Base-by-base conservation (phyloP, 2,113 vertebrate genomes). In the Pterocles burchelli region DNA sequence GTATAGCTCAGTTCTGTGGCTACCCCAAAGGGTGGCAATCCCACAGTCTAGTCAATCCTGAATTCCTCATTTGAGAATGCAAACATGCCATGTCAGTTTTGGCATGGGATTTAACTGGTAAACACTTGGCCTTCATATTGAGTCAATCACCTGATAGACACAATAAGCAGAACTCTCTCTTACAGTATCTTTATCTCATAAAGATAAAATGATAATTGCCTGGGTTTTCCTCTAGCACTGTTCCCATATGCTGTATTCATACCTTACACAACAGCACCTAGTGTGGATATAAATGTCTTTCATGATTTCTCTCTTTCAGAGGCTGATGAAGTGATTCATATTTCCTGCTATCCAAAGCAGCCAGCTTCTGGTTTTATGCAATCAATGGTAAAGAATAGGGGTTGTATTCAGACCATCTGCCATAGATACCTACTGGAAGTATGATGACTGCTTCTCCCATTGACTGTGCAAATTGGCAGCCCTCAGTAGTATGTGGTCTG, bases 381-480 rank as follows among this genome's bases (percentile, higher is more conserved):
- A 80, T 94, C 87, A 87, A 2, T 91, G 81, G 73, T 93, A 75
- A 87, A 89, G 89, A 95, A 94, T 34, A 96, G 57, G 36, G 57
- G 55, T 58, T 95, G 76, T 75, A 93, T 94, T 95, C 65, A 91
- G 87, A 91, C 91, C 91, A 96, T 93, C 91, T 96, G 93, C 93
- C n/a, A 10, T 79, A 48, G 75, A 85, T 93, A 83, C 72, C 89
- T 92, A 80, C 72, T 93, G 89, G 72, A 93, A 58, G 54, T 78
- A 73, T 57, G 96, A 88, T 63, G 83, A 93, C 62, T 80, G 7
- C 89, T 85, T 90, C 58, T 95, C 22, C 86, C 91, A 89, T 89
- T 96, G 84, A 90, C 76, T 74, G 52, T 89, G 66, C 52, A 91
- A 87, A 93, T 93, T 95, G 84, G 80, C 91, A 94, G 52, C 85